Percentiles rank a stretch among this genome's conserved stretches.
Evolutionary conservation across 2,113 vertebrate species (phyloP).

Genomic region (Morone chrysops): DNA sequence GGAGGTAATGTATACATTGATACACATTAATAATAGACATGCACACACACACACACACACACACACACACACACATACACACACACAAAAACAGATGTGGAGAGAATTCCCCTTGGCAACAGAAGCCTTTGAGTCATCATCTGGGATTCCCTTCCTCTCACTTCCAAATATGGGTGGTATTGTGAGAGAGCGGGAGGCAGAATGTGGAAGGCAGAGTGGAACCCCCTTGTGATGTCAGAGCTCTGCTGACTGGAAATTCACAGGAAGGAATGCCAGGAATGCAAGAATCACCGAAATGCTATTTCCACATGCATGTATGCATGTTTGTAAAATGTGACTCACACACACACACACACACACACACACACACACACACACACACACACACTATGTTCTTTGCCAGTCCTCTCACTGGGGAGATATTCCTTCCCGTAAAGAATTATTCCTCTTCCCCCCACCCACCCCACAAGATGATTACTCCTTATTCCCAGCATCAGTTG

Average conservation of each 20-base stretch:
- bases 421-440: conserved; percentile 75
- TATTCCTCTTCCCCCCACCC: conserved; percentile 36
- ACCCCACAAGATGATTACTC: conserved; percentile 67
- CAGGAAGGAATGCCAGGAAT: conserved; percentile 78
- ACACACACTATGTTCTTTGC: conserved; percentile 4
- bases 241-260: conserved; percentile 77
- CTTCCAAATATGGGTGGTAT: conserved; percentile 85
- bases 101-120: conserved; percentile 78
- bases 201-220: conserved; percentile 76
- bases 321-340: conserved; percentile 59
- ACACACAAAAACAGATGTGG: conserved; percentile 78
- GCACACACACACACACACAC: conserved; percentile 41
- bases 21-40: conserved; percentile 47
- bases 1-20: conserved; percentile 50
- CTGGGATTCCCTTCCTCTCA: conserved; percentile 85
- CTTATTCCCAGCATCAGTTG: conserved; percentile 76
- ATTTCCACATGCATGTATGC: conserved; percentile 49
- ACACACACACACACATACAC: conserved; percentile 40
- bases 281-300: conserved; percentile 63
- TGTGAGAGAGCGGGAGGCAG: conserved; percentile 70
- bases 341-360: background rate
- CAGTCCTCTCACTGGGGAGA: conserved; percentile 62
- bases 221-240: conserved; percentile 79
- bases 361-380: background rate
- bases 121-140: conserved; percentile 79